Percentiles rank a stretch among this genome's conserved stretches.
Conservation (phyloP, 2,888 invertebrate species). For the Odontocerum albicorne region DNA sequence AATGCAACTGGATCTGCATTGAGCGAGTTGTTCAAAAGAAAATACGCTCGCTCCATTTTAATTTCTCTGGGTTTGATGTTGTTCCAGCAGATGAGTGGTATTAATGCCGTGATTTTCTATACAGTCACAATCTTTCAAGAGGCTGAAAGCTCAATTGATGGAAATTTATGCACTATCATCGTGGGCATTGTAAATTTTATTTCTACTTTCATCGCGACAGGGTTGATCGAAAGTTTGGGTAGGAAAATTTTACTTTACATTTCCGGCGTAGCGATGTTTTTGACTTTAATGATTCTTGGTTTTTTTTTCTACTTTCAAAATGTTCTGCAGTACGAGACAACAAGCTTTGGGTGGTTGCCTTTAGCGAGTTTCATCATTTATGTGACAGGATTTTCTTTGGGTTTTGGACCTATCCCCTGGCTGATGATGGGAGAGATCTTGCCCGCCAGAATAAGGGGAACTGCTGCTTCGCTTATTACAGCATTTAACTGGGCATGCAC, state of each 20-base stretch:
- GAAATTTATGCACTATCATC: conserved; percentile 78
- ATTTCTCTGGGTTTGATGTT: conserved; percentile 90
- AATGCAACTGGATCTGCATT: conserved; percentile 61
- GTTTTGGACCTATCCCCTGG: conserved; percentile 84
- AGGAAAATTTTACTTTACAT: conserved; percentile 86
- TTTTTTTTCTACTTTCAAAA: conserved; percentile 75
- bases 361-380: conserved; percentile 79
- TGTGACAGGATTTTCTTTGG: conserved; percentile 84
- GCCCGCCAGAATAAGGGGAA: conserved; percentile 83
- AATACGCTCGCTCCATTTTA: conserved; percentile 74
- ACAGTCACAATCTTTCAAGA: conserved; percentile 83
- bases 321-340: conserved; percentile 57
- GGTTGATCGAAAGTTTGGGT: conserved; percentile 88
- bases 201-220: conserved; percentile 84
- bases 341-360: conserved; percentile 74
- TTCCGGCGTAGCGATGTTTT: conserved; percentile 76
- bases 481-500: conserved; percentile 91
- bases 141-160: conserved; percentile 78
- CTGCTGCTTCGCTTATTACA: conserved; percentile 86
- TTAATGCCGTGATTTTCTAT: conserved; percentile 95
- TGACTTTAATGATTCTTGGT: conserved; percentile 72
- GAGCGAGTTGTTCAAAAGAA: conserved; percentile 66
- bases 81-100: conserved; percentile 94
- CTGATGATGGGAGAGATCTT: conserved; percentile 93
- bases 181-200: conserved; percentile 88